Conservation (phyloP, 2,888 invertebrate species). For the Tetragonisca angustula region DNA sequence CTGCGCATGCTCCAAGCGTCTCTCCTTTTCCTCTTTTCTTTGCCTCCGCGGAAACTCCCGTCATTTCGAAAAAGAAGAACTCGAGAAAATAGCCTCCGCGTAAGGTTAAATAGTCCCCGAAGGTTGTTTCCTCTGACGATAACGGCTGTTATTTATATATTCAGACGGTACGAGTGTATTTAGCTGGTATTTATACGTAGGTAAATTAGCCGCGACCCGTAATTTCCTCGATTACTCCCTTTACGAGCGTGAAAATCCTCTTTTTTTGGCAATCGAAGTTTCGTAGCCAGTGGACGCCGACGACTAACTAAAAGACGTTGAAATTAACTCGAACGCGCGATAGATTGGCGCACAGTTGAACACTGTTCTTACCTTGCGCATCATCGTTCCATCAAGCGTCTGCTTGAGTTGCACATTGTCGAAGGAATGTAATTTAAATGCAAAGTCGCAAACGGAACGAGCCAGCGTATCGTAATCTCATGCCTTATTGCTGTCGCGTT, state of each 20-base stretch:
- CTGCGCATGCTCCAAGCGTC: not conserved
- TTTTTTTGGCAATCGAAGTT: not conserved
- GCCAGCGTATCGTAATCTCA: no score
- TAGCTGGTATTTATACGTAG: conserved; percentile 1
- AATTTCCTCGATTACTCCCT: not conserved
- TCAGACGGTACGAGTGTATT: not conserved
- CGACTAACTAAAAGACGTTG: no score
- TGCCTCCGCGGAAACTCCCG: conserved; percentile 6
- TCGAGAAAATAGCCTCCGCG: not conserved
- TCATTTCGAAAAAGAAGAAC: not conserved
- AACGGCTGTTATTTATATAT: not conserved
- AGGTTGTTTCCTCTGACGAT: not conserved
- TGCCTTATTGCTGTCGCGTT: not conserved
- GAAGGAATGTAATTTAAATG: no score
- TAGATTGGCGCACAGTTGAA: no score
- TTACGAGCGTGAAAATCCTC: not conserved
- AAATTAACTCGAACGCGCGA: no score
- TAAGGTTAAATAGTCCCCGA: not conserved
- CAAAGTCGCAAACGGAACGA: no score
- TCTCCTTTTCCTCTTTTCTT: no score
- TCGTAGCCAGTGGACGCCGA: no score
- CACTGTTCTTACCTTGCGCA: no score
- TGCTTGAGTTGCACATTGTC: no score
- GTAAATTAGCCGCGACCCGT: not conserved
- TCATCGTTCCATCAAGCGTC: no score